These are phyloP conservation scores for Epinotia nisella DNA, from an alignment of 2,888 invertebrate genomes.

Conservation along the genomic window DNA sequence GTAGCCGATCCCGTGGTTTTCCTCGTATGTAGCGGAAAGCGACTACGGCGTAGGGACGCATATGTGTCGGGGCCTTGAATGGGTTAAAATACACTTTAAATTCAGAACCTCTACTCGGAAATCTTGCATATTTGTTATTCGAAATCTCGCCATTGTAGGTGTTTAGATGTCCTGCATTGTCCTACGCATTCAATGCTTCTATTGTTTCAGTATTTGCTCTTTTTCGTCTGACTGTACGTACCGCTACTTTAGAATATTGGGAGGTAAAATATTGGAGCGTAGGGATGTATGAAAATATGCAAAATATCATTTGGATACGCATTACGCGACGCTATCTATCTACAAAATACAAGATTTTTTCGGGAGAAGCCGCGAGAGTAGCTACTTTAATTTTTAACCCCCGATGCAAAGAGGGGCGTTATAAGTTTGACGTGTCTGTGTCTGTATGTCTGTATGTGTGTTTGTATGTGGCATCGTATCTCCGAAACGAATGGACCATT, in stretches of 20 bases:
- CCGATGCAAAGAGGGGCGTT: too few relatives aligned
- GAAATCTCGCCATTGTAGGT: constrained; percentile 19
- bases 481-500: too few relatives aligned
- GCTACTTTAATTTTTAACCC: too few relatives aligned
- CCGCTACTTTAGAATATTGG: constrained; percentile 41
- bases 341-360: too few relatives aligned
- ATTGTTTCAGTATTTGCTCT: constrained; percentile 32
- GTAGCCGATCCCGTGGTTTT: too few relatives aligned
- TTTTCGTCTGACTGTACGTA: constrained; percentile 33
- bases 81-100: neutral
- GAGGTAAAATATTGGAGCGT: constrained; percentile 20
- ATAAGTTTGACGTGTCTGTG: too few relatives aligned
- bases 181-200: constrained; percentile 22
- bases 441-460: too few relatives aligned
- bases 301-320: neutral
- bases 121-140: constrained; percentile 11
- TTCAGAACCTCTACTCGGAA: neutral
- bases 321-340: neutral
- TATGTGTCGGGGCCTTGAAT: too few relatives aligned
- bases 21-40: too few relatives aligned
- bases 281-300: neutral
- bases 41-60: too few relatives aligned
- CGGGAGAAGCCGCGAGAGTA: too few relatives aligned
- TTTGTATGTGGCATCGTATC: too few relatives aligned
- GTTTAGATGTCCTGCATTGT: constrained; percentile 24